phyloP scores from a whole-genome alignment of 2,888 invertebrate genomes.

The Spodoptera exigua region DNA sequence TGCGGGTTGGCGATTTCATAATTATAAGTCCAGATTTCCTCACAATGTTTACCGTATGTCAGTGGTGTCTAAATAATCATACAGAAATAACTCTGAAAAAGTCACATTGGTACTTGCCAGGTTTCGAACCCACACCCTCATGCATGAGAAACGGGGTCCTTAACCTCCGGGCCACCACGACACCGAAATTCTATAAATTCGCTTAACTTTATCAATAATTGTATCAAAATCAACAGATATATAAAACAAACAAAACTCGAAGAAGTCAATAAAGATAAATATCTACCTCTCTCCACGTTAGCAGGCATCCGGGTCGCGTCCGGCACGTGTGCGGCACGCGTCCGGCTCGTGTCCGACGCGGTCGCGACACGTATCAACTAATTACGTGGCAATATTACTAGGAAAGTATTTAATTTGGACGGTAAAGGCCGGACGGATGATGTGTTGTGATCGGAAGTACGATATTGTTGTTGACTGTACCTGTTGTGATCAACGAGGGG shows the following conservation, averaged over 20 bases:
- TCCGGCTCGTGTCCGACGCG: conserved; percentile 53
- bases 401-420: conserved; percentile 33
- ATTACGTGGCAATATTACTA: conserved; percentile 41
- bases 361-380: conserved; percentile 50
- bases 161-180: too few species aligned
- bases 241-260: conserved; percentile 14
- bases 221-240: too few species aligned
- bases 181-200: too few species aligned
- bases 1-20: too few species aligned
- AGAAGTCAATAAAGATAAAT: conserved; percentile 53
- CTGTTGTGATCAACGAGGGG: conserved; percentile 23
- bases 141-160: too few species aligned
- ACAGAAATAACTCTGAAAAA: too few species aligned
- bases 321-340: conserved; percentile 47
- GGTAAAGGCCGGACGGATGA: conserved; percentile 44
- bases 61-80: too few species aligned
- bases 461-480: conserved; percentile 20
- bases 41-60: too few species aligned
- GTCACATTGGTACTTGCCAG: too few species aligned
- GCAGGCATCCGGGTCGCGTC: conserved; percentile 4
- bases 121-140: too few species aligned
- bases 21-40: too few species aligned
- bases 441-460: conserved; percentile 26
- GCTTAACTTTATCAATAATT: too few species aligned
- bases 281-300: conserved; percentile 33